Conservation (phyloP, 2,113 vertebrate species). For the Zootoca vivipara region DNA sequence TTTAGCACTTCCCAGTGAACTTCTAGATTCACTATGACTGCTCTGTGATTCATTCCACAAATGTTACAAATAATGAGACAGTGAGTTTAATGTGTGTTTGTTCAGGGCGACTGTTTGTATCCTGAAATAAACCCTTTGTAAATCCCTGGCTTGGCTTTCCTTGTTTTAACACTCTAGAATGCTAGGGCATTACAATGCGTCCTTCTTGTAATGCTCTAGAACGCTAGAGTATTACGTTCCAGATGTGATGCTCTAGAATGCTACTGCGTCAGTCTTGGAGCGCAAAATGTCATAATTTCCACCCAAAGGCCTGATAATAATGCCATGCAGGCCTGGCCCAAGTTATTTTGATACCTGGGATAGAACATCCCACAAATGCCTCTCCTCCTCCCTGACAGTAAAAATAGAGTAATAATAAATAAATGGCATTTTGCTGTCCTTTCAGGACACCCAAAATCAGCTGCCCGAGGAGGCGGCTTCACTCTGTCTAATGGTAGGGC, state of each 20-base stretch:
- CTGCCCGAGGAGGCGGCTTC: not conserved
- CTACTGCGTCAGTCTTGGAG: not conserved
- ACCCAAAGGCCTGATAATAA: not conserved
- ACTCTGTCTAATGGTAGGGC: not conserved
- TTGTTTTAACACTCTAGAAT: not conserved
- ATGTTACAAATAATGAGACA: not conserved
- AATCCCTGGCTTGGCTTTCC: not conserved
- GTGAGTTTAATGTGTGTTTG: not conserved
- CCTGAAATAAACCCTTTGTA: not conserved
- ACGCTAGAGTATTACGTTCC: not conserved
- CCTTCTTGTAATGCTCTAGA: not conserved
- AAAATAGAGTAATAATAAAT: not conserved
- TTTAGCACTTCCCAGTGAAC: not conserved
- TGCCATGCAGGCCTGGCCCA: not conserved
- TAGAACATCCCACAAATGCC: not conserved
- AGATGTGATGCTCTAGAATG: not conserved
- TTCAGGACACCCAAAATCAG: not conserved
- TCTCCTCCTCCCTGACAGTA: not conserved
- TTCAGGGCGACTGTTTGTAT: not conserved
- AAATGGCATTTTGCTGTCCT: not conserved
- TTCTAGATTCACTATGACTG: slow-evolving; percentile 20
- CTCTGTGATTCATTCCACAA: not conserved
- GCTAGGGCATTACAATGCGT: not conserved
- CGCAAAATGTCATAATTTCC: not conserved
- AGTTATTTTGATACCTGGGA: not conserved